These are phyloP conservation scores for Aporophyla nigra DNA, from an alignment of 2,888 invertebrate genomes.

Conservation along the genomic window DNA sequence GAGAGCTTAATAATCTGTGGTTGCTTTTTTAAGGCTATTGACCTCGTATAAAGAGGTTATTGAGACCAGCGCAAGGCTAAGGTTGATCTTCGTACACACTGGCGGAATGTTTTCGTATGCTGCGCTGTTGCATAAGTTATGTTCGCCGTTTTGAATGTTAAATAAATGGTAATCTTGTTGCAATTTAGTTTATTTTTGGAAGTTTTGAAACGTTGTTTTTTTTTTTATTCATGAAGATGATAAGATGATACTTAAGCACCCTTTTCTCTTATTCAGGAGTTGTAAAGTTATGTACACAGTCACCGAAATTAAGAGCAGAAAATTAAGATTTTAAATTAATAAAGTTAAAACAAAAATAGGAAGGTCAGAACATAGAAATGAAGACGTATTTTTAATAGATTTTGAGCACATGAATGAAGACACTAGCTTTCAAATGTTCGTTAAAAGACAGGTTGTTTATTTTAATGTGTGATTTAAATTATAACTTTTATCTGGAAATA, in stretches of 20 bases:
- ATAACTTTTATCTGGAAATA: constrained; percentile 39
- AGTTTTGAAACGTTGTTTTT: background rate
- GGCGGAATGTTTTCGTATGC: constrained; percentile 48
- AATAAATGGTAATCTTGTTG: constrained; percentile 11
- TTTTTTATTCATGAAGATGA: background rate
- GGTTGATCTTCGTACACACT: constrained; percentile 41
- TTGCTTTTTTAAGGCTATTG: constrained; percentile 60
- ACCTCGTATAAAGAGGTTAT: constrained; percentile 63
- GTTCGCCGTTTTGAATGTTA: constrained; percentile 37
- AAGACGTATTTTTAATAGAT: constrained; percentile 7
- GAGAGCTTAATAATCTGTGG: constrained; percentile 62
- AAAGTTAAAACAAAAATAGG: background rate
- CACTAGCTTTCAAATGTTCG: constrained; percentile 38
- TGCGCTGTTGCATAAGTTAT: constrained; percentile 54
- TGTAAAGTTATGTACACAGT: too few species aligned
- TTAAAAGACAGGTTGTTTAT: constrained; percentile 31
- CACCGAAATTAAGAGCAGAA: too few species aligned
- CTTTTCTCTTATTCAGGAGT: too few species aligned
- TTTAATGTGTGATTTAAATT: constrained; percentile 24
- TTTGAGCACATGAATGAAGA: constrained; percentile 45
- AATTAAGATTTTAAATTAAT: too few species aligned
- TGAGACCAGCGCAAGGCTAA: constrained; percentile 66
- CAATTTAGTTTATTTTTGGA: constrained; percentile 16
- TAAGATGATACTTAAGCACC: background rate
- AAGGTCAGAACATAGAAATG: background rate